Base-by-base conservation (phyloP, 37 sponge, comb jelly and placozoan species). In the Tethya wilhelma region DNA sequence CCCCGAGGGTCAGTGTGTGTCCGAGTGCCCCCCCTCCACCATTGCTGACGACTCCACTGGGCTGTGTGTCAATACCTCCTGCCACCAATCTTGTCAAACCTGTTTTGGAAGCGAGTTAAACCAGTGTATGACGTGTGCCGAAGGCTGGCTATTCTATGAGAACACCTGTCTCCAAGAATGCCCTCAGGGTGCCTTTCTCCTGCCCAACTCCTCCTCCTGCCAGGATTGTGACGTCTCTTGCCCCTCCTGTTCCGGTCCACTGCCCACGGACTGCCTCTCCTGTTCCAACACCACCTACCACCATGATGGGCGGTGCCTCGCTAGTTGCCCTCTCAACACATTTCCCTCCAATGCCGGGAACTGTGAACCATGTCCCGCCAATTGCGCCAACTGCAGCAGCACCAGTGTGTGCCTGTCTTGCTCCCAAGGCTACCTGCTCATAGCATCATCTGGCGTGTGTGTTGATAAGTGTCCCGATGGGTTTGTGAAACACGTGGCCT, bases 281-380 rank as follows among this genome's bases (percentile, higher is more conserved):
- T 92, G 84, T 58, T 23, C 46, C 5, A 38, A 41, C 29, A 77
- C 42, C 38, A 57, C 8, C 29, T 55, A 72, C 31, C 66, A 81
- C 31, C 44, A 64, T 43, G 66, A 77, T 40, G 64, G 46, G 30
- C 64, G 37, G 28, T 86, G 91, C 60, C 36, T 82, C 23, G 6
- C 6, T 41, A 30, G 2, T 0, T 86, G 87, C 63, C 87, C 81
- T 44, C 26, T 17, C 32, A 66, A 73, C 26, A 58, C 62, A 2
- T 88, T 68, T 41, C 42, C 20, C 2, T 4, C 22, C 19, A 2
- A 42, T 25, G 49, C 69, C 22, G 5, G 38, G 34, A 42, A 68
- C 37, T 92, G 93, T 72, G 31, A 76, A 1, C 56, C 88, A 1
- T 92, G 93, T 69, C 71, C 77, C 64, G 71, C 64, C 23, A 68